Conservation (phyloP, 1,140 invertebrate species). For the Spodoptera frugiperda region DNA sequence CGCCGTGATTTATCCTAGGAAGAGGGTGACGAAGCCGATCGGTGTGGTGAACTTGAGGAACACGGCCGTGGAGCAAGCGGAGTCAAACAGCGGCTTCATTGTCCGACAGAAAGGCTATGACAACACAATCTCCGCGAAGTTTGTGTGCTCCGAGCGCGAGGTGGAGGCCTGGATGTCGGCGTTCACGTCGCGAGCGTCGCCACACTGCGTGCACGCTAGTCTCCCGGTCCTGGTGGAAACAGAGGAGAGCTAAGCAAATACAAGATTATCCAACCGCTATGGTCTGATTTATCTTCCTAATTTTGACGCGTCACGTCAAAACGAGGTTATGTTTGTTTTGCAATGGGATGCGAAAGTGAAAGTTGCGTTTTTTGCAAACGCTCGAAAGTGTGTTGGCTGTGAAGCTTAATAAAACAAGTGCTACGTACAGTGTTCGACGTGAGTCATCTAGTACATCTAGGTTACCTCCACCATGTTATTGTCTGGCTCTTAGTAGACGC, state of each 20-base stretch:
- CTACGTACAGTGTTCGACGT: conserved; percentile 45
- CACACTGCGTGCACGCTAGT: conserved; percentile 82
- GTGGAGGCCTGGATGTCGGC: conserved; percentile 88
- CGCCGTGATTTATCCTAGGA: conserved; percentile 89
- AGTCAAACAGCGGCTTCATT: conserved; percentile 85
- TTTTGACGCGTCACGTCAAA: conserved; percentile 60
- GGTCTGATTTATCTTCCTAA: conserved; percentile 56
- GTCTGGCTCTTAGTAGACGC: conserved; percentile 27
- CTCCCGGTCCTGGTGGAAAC: conserved; percentile 89
- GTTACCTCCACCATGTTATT: conserved; percentile 47
- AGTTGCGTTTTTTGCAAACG: conserved; percentile 75
- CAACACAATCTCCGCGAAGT: conserved; percentile 87
- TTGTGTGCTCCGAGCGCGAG: conserved; percentile 87
- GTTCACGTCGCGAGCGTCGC: conserved; percentile 86
- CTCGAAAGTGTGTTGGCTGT: conserved; percentile 65
- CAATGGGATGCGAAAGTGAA: conserved; percentile 82
- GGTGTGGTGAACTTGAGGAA: conserved; percentile 89
- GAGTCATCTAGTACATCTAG: conserved; percentile 53
- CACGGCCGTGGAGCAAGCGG: conserved; percentile 86
- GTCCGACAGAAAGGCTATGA: conserved; percentile 88
- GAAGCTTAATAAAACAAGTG: conserved; percentile 47
- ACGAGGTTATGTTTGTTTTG: conserved; percentile 79
- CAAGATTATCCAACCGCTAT: conserved; percentile 48
- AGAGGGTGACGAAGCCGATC: conserved; percentile 88
- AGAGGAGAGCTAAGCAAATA: conserved; percentile 84